Base-by-base conservation (phyloP, 2,797 vertebrate genomes). In the Syngnathus rostellatus region DNA sequence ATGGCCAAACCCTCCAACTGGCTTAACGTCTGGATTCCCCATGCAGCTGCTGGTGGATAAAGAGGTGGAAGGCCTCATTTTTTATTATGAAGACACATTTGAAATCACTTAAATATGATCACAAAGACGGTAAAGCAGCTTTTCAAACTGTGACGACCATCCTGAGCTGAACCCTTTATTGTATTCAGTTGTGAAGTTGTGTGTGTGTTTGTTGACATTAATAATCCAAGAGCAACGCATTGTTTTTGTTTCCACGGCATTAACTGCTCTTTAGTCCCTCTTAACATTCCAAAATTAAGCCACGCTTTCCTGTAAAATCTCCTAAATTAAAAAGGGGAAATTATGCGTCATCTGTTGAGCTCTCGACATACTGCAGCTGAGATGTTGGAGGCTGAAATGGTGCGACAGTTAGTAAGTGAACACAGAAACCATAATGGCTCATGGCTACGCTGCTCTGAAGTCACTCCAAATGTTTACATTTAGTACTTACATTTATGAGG, bases 21-120 rank as follows among this genome's bases (percentile, higher is more conserved):
- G 85, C 79, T 72, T 87, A 89, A 90, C 86, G 82, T 85, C 84
- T 82, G 77, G 77, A 81, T 71, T 81, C 72, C 78, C 82, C 87
- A 12, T 50, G 62, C 62, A 84, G 83, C 84, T 81, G 87, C 80
- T 72, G 66, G 40, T 58, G 77, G 59, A 82, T 74, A 65, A 73
- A 70, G 45, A 48, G 51, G 71, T 58, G 51, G 63, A 72, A 65
- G 62, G 62, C 38, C 67, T 58, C 66, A 63, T 72, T 72, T 79
- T 41, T 64, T 11, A 62, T 17, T 57, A 19, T 50, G 51, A 64
- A 67, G 39, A 62, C 19, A 58, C 19, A 7, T 67, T 78, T 72
- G 39, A 48, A 73, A 76, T 39, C 60, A 58, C 43, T 14, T 25
- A 12, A 45, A 17, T 2, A 17, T 7, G 6, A 31, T 25, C 6